Evolutionary conservation across 2,113 vertebrate species (phyloP), one percentile per base, ranked within the genome.

Genomic region (Neogale vison): DNA sequence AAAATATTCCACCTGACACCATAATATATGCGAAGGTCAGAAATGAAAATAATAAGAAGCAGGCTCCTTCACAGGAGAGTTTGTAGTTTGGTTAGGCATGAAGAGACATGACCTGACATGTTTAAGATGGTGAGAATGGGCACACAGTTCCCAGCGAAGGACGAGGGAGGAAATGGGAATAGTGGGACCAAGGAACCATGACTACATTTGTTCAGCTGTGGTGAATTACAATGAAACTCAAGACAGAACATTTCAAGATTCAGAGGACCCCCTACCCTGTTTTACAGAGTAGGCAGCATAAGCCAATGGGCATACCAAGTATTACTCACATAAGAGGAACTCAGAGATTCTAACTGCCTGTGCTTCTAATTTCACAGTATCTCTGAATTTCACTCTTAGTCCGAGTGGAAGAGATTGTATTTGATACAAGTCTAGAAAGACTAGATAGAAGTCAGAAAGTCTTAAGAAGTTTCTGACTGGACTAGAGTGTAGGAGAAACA

Each of bases 271-370:
- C 31, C 0, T 42, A 65, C 15, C 52, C 21, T 26, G 42, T 76
- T 74, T 67, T 36, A 34, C 55, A 72, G 6, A 71, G 9, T 36
- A 45, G 11, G 63, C 71, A 34, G 55, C 7, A 6, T 31, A 45
- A 8, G 20, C 52, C 2, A 15, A 10, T 0, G 6, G 4, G 11
- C 12, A 36, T 61, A 63, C 2, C 24, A 23, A 57, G 15, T 23
- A 63, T 42, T 10, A 86, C 59, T 55, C 2, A 72, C 7, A 2
- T 47, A 21, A n/a, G 17, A 9, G 12, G 42, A 86, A 47, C 39
- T 65, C 45, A 34, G 18, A 31, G 42, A 45, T 8, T 47, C 31
- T 14, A 14, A 14, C 4, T 7, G 20, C 6, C 23, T 24, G 31
- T 14, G 13, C 29, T n/a, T 47, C n/a, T 59, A 71, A 52, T 61